Conservation (phyloP, 64 coral and sea anemone species). For the Montipora cactus region DNA sequence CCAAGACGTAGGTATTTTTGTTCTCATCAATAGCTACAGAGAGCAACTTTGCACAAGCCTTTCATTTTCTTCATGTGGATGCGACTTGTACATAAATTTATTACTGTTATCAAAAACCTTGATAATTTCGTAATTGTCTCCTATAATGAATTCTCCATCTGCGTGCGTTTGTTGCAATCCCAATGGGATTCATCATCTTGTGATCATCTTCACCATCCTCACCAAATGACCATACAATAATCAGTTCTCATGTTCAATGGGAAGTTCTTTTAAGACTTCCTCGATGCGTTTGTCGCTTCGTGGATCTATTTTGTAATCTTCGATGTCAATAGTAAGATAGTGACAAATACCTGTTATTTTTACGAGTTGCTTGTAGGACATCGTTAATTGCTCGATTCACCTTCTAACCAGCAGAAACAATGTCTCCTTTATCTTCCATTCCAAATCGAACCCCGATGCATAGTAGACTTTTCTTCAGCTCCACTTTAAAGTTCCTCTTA, state of each 20-base stretch:
- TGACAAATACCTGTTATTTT: background rate
- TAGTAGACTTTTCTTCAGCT: background rate
- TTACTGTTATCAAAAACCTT: slow-evolving; percentile 2
- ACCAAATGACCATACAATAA: background rate
- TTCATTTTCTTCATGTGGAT: background rate
- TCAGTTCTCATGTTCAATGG: background rate
- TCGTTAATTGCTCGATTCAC: slow-evolving; percentile 27
- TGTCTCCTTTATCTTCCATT: background rate
- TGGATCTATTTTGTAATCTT: slow-evolving; percentile 1
- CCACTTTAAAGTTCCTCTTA: slow-evolving; percentile 9
- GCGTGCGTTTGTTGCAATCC: background rate
- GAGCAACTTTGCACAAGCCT: background rate
- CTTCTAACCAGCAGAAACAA: slow-evolving; percentile 13
- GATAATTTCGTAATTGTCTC: background rate
- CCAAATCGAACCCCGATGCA: background rate
- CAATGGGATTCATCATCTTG: background rate
- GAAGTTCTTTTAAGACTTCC: background rate
- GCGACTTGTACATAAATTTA: background rate
- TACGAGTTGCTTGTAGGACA: background rate
- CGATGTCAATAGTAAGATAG: slow-evolving; percentile 14
- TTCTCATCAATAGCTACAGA: slow-evolving; percentile 23
- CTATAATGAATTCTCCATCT: background rate
- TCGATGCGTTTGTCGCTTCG: background rate
- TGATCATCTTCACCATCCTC: background rate
- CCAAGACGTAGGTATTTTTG: slow-evolving; percentile 5